Base-by-base conservation (phyloP, 2,888 invertebrate species). In the Andrena chrysosceles region DNA sequence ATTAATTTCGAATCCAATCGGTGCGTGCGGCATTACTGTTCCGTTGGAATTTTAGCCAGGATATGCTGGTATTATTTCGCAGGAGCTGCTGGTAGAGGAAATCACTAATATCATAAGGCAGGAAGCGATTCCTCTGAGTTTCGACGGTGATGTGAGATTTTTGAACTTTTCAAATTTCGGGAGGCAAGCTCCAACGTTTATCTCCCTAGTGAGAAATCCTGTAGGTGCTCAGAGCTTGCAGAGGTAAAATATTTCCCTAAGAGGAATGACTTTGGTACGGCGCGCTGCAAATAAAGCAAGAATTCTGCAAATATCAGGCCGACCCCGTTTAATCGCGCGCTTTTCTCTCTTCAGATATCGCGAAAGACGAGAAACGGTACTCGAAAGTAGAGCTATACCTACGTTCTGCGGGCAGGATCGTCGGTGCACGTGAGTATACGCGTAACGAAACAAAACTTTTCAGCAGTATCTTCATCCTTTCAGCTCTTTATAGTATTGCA, bases 381-480 rank as follows among this genome's bases (percentile, higher is more conserved):
- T 92, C 31, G 94, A 94, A 85, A 91, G 93, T 16, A 94, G 95
- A 89, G 95, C 95, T 8, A 95, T 96, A 84, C 95, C 96, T 0
- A 95, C 96, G 91, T 96, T 96, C 91, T 96, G 96, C 89, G 96
- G 96, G 26, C 96, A 96, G 80, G 94, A 96, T 88, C 90, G 93
- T 29, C 93, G 95, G 80, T 96, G 96, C 92, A 94, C 94, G 96
- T 96, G 93, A 95, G 95, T 94, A 89, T 67, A 42, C 42, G 1
- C 59, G 23, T 4, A 10, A 31, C 29, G n/a, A 8, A 33, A 63
- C 35, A 5, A 31, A 10, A 52, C 23, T 23, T 54, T 5, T 8
- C n/a, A n/a, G 0, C n/a, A n/a, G 1, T 33, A 10, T 60, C 42
- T 26, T 56, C 10, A 16, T 42, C 6, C 3, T 20, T n/a, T 16